Conservation (phyloP, 2,113 vertebrate species). For the Aythya baeri region DNA sequence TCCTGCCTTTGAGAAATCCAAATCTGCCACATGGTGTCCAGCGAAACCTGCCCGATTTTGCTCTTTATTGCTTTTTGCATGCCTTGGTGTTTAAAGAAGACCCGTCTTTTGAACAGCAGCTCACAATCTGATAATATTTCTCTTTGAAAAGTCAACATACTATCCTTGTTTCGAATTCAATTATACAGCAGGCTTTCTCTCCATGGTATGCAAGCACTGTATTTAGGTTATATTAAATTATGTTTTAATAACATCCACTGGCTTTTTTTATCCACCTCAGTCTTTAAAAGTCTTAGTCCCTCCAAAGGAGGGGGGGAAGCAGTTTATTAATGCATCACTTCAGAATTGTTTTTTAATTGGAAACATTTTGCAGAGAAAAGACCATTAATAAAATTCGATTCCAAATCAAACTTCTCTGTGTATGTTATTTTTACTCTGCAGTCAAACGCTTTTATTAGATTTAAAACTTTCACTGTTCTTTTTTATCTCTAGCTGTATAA, state of each 20-base stretch:
- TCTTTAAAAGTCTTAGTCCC: slow-evolving; percentile 69
- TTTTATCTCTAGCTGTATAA: slow-evolving; percentile 83
- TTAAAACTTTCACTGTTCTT: slow-evolving; percentile 84
- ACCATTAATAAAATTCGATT: slow-evolving; percentile 82
- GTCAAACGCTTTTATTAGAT: slow-evolving; percentile 86
- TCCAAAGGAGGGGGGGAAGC: slow-evolving; percentile 61
- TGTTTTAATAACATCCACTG: slow-evolving; percentile 75
- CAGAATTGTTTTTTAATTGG: slow-evolving; percentile 84
- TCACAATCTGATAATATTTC: slow-evolving; percentile 71
- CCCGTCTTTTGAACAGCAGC: slow-evolving; percentile 59
- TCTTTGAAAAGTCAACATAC: slow-evolving; percentile 71
- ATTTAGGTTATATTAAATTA: slow-evolving; percentile 77
- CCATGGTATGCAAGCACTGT: slow-evolving; percentile 60
- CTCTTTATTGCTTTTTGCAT: slow-evolving; percentile 61
- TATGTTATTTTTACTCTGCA: slow-evolving; percentile 83
- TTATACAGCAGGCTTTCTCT: slow-evolving; percentile 51
- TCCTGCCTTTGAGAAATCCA: slow-evolving; percentile 26
- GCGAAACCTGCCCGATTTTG: slow-evolving; percentile 12
- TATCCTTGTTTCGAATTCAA: slow-evolving; percentile 66
- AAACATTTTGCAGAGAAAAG: slow-evolving; percentile 83
- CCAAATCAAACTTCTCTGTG: slow-evolving; percentile 81
- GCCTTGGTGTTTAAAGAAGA: slow-evolving; percentile 50
- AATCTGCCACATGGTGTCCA: slow-evolving; percentile 24
- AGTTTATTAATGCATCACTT: slow-evolving; percentile 79
- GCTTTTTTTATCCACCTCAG: slow-evolving; percentile 68